Conservation (phyloP, 2,888 invertebrate species). For the Thalpophila matura region DNA sequence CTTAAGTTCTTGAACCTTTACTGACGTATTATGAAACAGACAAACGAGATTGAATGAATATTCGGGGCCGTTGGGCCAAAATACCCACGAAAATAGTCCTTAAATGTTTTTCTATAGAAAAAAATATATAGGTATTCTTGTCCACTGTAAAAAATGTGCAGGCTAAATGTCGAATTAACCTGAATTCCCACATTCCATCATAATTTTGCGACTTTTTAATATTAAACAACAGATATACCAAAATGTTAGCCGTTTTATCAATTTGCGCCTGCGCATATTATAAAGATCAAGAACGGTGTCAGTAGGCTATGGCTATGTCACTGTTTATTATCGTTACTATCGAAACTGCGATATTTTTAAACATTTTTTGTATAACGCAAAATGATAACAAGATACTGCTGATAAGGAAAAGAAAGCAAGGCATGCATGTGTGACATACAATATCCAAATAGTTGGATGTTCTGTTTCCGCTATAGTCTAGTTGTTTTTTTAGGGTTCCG, state of each 20-base stretch:
- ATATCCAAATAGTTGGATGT: background rate
- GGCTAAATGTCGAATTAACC: slow-evolving; percentile 16
- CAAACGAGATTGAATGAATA: slow-evolving; percentile 7
- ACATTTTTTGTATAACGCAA: slow-evolving; percentile 13
- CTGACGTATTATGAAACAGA: slow-evolving; percentile 1
- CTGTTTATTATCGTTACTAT: slow-evolving; percentile 46
- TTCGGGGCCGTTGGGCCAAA: background rate
- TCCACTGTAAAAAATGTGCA: too few relatives aligned
- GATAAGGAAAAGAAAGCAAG: slow-evolving; percentile 29
- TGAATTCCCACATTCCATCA: slow-evolving; percentile 21
- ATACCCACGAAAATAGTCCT: too few relatives aligned
- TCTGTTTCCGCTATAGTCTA: background rate
- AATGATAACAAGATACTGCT: slow-evolving; percentile 22
- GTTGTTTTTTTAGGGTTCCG: background rate
- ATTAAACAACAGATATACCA: background rate
- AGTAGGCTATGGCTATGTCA: slow-evolving; percentile 35
- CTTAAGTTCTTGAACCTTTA: background rate
- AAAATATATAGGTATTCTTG: too few relatives aligned
- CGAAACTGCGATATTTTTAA: slow-evolving; percentile 34
- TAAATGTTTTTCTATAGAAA: background rate
- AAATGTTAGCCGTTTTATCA: slow-evolving; percentile 33
- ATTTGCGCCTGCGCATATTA: slow-evolving; percentile 27
- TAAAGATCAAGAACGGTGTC: slow-evolving; percentile 48
- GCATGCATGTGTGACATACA: background rate
- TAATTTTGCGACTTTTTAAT: slow-evolving; percentile 41